Evolutionary conservation across 2,888 invertebrate species (phyloP).

Genomic region (Dasypogon diadema): DNA sequence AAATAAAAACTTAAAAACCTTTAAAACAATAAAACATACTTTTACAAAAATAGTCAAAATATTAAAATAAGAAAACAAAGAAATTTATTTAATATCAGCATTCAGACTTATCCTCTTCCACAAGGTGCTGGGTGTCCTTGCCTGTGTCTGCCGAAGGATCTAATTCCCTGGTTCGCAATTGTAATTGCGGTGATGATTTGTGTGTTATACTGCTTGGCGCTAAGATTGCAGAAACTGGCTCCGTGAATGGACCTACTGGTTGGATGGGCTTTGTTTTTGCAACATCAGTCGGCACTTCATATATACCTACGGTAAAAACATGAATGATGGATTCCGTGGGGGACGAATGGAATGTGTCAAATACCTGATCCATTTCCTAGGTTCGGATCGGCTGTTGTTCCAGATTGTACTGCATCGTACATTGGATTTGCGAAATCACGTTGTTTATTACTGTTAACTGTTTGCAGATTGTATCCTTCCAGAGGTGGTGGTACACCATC

Average conservation of each 20-base stretch:
- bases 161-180: conserved; percentile 81
- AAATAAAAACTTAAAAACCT: conserved; percentile 37
- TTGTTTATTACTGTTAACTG: conserved; percentile 78
- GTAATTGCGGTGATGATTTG: conserved; percentile 79
- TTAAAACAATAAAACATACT: conserved; percentile 48
- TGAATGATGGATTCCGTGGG: not conserved
- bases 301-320: conserved; percentile 78
- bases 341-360: not conserved
- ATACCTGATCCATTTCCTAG: conserved; percentile 74
- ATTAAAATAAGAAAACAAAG: conserved; percentile 53
- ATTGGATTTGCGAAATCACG: conserved; percentile 98
- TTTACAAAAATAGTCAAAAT: conserved; percentile 49
- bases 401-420: conserved; percentile 90
- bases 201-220: conserved; percentile 87
- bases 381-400: conserved; percentile 71
- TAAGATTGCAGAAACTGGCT: conserved; percentile 79
- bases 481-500: conserved; percentile 70
- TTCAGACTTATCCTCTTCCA: conserved; percentile 82
- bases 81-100: conserved; percentile 68
- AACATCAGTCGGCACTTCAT: conserved; percentile 84
- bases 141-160: conserved; percentile 89
- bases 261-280: conserved; percentile 74
- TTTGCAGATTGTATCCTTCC: conserved; percentile 85
- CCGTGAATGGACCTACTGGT: conserved; percentile 69
- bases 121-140: conserved; percentile 91